A percentile compares a stretch with the other conserved stretches of the same genome.
These are phyloP conservation scores for Orgyia antiqua DNA, from an alignment of 2,888 invertebrate genomes.

Conservation along the genomic window DNA sequence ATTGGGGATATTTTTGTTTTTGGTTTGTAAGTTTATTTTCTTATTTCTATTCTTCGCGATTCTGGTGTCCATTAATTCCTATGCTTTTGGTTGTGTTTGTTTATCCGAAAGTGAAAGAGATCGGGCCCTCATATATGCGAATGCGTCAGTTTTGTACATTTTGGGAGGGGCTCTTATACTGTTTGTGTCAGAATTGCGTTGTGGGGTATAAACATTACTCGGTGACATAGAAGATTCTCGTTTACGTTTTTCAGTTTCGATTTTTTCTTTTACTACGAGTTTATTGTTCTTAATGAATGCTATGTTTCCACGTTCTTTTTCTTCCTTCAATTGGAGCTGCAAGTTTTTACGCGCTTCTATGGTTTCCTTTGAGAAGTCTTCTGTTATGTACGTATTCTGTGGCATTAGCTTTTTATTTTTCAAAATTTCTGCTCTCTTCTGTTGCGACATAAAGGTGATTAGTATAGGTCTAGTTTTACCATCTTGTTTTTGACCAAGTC, in stretches of 20 bases:
- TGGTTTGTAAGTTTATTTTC: not conserved
- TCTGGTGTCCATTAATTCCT: not conserved
- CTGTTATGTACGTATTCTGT: not conserved
- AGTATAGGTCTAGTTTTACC: conserved; percentile 11
- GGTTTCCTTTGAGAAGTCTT: too few species aligned
- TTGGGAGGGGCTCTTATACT: too few species aligned
- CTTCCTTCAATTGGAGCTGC: too few species aligned
- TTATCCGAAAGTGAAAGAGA: not conserved
- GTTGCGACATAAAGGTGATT: conserved; percentile 4
- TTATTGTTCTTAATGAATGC: not conserved
- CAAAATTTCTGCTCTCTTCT: not conserved
- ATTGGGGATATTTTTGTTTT: not conserved
- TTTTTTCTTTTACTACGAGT: not conserved
- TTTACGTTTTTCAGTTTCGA: not conserved
- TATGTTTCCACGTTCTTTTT: too few species aligned
- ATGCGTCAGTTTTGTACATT: not conserved
- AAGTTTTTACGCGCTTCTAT: too few species aligned
- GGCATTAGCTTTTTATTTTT: not conserved
- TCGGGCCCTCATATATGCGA: not conserved
- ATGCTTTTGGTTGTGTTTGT: not conserved
- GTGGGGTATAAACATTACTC: too few species aligned
- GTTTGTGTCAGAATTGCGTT: not conserved
- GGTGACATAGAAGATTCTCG: not conserved
- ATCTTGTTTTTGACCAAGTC: conserved; percentile 8
- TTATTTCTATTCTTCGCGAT: too few species aligned